Conservation (phyloP, 2,888 invertebrate genomes). For the Mythimna albipuncta region DNA sequence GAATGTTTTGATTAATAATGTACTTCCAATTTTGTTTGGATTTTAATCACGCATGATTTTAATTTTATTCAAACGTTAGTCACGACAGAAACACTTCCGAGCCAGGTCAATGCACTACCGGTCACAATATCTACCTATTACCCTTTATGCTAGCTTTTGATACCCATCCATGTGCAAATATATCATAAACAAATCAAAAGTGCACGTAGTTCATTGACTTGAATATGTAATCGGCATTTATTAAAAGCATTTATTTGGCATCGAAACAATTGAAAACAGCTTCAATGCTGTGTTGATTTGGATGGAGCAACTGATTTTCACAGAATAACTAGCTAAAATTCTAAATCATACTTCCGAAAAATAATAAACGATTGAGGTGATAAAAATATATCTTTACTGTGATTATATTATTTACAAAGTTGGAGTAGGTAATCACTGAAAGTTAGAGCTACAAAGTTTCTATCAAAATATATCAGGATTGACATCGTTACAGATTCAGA, state of each 20-base stretch:
- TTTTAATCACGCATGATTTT: constrained; percentile 63
- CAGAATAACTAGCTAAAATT: background rate
- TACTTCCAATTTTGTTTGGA: constrained; percentile 66
- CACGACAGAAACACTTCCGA: constrained; percentile 61
- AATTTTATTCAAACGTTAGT: constrained; percentile 61
- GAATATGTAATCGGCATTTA: constrained; percentile 1
- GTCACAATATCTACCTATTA: constrained; percentile 58
- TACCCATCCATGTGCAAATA: constrained; percentile 61
- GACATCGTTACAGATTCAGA: background rate
- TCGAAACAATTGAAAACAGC: background rate
- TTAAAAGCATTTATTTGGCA: background rate
- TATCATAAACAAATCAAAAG: constrained; percentile 52
- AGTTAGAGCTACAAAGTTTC: background rate
- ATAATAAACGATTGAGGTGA: background rate
- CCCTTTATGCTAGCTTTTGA: constrained; percentile 63
- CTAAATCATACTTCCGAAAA: background rate
- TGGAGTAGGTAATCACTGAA: background rate
- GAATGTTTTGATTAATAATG: constrained; percentile 67
- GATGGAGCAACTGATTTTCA: background rate
- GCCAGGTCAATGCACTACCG: constrained; percentile 71
- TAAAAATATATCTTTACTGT: background rate
- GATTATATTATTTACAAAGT: too few relatives aligned
- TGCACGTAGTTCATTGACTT: constrained; percentile 43
- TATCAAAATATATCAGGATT: background rate
- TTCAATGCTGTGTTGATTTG: background rate